Conservation (phyloP, 2,113 vertebrate genomes). For the Burhinus bistriatus region DNA sequence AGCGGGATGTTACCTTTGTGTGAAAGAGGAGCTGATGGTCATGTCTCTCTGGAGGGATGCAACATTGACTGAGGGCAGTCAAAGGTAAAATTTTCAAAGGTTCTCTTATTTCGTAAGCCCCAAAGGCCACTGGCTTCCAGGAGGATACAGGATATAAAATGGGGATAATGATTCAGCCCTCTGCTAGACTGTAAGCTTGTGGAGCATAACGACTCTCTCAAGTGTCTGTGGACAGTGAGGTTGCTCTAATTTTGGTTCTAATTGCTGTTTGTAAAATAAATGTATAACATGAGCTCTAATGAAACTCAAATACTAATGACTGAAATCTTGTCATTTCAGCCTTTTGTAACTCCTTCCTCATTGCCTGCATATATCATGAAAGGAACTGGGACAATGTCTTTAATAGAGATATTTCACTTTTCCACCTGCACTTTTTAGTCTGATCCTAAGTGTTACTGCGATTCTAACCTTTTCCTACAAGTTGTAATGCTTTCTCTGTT, state of each 20-base stretch:
- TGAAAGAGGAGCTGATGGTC: neutral
- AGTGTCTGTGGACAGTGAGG: neutral
- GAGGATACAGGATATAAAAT: neutral
- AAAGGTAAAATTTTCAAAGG: neutral
- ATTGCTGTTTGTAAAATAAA: neutral
- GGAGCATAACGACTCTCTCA: neutral
- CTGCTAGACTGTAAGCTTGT: neutral
- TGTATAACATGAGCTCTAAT: neutral
- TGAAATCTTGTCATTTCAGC: neutral
- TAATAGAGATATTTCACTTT: neutral
- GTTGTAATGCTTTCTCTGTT: neutral
- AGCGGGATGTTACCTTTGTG: accelerated
- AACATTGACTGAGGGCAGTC: neutral
- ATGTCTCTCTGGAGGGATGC: neutral
- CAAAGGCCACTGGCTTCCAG: neutral
- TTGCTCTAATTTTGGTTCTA: neutral
- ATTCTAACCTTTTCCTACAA: neutral
- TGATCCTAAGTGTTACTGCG: neutral
- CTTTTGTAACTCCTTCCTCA: neutral
- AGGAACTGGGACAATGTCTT: neutral
- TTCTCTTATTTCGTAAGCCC: neutral
- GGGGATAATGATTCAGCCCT: neutral
- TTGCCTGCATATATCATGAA: neutral
- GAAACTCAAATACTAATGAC: neutral
- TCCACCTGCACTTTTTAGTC: neutral